Percentiles rank a stretch among this genome's conserved stretches.
Conservation (phyloP, 2,113 vertebrate species). For the Phylloscopus trochilus region DNA sequence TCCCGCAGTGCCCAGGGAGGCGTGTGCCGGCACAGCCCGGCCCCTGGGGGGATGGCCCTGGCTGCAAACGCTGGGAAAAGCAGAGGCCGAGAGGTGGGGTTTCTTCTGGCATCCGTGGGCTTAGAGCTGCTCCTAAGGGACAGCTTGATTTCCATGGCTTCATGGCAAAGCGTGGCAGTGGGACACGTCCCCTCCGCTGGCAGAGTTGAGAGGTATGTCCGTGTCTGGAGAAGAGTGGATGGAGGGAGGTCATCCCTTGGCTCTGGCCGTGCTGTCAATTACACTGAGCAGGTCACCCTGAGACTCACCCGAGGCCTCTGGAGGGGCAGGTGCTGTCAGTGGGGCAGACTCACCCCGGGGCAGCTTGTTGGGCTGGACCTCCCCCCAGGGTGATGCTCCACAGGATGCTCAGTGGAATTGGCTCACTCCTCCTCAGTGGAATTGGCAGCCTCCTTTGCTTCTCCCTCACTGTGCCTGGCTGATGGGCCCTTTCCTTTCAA, state of each 20-base stretch:
- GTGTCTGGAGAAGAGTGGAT: slow-evolving; percentile 31
- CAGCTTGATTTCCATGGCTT: neutral
- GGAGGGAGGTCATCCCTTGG: neutral
- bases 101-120: neutral
- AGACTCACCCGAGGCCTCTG: neutral
- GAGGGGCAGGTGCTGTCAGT: neutral
- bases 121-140: neutral
- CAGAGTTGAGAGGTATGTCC: slow-evolving; percentile 75
- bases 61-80: neutral
- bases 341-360: neutral
- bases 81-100: neutral
- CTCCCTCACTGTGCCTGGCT: slow-evolving; percentile 48
- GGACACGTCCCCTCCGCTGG: slow-evolving; percentile 33
- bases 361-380: neutral
- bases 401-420: slow-evolving; percentile 66
- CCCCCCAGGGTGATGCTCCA: neutral
- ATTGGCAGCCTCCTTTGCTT: slow-evolving; percentile 67
- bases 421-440: slow-evolving; percentile 28
- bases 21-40: neutral
- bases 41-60: neutral
- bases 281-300: slow-evolving; percentile 51
- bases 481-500: slow-evolving; percentile 35
- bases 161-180: neutral
- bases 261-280: slow-evolving; percentile 67
- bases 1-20: slow-evolving; percentile 11